phyloP scores from a whole-genome alignment of 2,797 vertebrate genomes.

The Platalea minor region DNA sequence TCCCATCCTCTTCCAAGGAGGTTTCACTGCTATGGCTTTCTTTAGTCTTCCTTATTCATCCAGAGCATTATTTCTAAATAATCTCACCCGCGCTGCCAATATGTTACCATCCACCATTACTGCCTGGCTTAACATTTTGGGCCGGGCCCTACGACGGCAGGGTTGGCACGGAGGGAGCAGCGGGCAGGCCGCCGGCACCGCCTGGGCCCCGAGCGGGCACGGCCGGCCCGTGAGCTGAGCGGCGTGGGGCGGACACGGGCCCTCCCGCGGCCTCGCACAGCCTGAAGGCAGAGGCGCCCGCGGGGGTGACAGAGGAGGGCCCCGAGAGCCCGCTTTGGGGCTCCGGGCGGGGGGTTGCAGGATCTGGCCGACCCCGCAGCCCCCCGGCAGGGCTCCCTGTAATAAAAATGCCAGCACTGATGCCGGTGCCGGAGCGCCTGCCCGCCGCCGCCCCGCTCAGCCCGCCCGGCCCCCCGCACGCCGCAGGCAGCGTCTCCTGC shows the following conservation, averaged over 20 bases:
- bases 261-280: rapidly evolving
- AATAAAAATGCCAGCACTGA: not conserved
- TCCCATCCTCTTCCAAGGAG: not conserved
- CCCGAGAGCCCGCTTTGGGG: rapidly evolving
- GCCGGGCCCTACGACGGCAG: rapidly evolving
- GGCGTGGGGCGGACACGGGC: not conserved
- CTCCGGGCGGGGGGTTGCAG: not conserved
- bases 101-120: not conserved
- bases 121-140: not conserved
- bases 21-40: not conserved
- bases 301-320: not conserved
- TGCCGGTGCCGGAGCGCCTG: not conserved
- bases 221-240: not conserved
- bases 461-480: not conserved
- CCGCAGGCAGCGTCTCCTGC: not conserved
- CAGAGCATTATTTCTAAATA: not conserved
- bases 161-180: rapidly evolving
- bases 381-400: not conserved
- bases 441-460: not conserved
- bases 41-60: not conserved
- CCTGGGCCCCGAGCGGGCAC: rapidly evolving
- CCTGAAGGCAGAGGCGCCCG: rapidly evolving
- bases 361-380: too few species aligned
- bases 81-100: not conserved
- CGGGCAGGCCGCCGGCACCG: rapidly evolving